Base-by-base conservation (phyloP, 2,113 vertebrate species). In the Limnothrissa miodon region DNA sequence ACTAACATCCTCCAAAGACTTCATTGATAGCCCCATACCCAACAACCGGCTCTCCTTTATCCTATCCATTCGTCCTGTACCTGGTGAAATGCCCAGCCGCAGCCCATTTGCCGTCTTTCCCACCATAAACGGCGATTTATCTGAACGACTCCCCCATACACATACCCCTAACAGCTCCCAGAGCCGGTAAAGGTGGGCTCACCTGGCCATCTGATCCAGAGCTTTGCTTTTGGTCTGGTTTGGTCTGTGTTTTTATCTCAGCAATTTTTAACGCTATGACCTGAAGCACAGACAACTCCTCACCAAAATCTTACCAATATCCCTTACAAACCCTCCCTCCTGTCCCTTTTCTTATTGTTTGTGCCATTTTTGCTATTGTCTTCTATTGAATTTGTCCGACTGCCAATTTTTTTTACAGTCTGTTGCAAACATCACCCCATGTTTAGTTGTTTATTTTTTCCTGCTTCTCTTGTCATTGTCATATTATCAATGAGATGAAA, bases 341-440 rank as follows among this genome's bases (percentile, higher is more conserved):
- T n/a, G n/a, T n/a, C n/a, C 29, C 10, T 23, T 81, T 25, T 1
- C 80, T n/a, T 51, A 53, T 81, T 78, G n/a, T 79, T 83, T 7
- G 86, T 89, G 85, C 87, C 85, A 88, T 78, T 62, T n/a, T 42
- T 85, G 45, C 79, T 89, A 79, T 87, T 87, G 23, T 88, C 78
- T 89, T 21, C 78, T 85, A 39, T 86, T 10, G 51, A 80, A 36
- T 82, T 74, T 74, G 81, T 84, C 56, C 85, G 85, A 84, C 85
- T 86, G 87, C 87, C 87, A 89, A 83, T 74, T 83, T 86, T 79
- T 85, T 85, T 80, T 79, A 83, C n/a, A 81, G 82, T 87, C 83
- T 87, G 82, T 87, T 86, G 82, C 79, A 85, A 87, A 82, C 87
- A 82, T 80, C 51, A 25, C 44, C 45, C 44, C 25, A 33, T 82